Percentiles rank a stretch among this genome's conserved stretches.
These are phyloP conservation scores for Haemorhous mexicanus DNA, from an alignment of 2,113 vertebrate genomes.

Conservation along the genomic window DNA sequence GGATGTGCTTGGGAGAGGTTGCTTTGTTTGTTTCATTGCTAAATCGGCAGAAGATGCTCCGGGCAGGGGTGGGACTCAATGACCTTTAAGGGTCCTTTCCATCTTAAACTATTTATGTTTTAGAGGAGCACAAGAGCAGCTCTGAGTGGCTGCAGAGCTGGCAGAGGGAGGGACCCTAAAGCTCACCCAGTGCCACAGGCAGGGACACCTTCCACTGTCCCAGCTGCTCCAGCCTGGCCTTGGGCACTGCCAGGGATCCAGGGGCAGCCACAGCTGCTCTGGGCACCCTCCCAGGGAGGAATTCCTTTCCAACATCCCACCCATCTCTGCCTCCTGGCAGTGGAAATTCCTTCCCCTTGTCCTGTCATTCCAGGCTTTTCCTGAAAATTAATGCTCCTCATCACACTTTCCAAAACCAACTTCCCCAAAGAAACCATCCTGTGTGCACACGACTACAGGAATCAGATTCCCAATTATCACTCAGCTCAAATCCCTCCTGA, in stretches of 20 bases:
- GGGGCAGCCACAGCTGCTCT: not conserved
- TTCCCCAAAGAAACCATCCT: not conserved
- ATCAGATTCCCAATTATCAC: not conserved
- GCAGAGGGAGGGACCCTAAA: not conserved
- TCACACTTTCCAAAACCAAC: not conserved
- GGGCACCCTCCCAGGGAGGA: not conserved
- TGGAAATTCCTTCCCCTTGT: not conserved
- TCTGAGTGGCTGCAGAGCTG: not conserved
- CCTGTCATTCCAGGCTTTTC: not conserved
- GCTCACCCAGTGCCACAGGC: not conserved
- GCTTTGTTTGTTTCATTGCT: not conserved
- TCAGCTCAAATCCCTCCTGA: not conserved
- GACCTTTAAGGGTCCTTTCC: not conserved
- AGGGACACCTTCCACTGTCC: not conserved
- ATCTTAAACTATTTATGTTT: not conserved
- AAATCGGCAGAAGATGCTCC: not conserved
- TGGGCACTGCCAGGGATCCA: not conserved
- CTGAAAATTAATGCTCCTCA: fast-evolving
- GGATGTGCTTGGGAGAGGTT: not conserved
- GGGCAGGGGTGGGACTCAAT: not conserved
- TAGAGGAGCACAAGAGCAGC: not conserved
- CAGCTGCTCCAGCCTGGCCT: not conserved
- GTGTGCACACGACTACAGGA: fast-evolving
- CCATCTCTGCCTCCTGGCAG: not conserved
- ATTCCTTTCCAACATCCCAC: not conserved